These are phyloP conservation scores for Spheniscus mendiculus DNA, from an alignment of 2,113 vertebrate genomes.

Conservation along the genomic window DNA sequence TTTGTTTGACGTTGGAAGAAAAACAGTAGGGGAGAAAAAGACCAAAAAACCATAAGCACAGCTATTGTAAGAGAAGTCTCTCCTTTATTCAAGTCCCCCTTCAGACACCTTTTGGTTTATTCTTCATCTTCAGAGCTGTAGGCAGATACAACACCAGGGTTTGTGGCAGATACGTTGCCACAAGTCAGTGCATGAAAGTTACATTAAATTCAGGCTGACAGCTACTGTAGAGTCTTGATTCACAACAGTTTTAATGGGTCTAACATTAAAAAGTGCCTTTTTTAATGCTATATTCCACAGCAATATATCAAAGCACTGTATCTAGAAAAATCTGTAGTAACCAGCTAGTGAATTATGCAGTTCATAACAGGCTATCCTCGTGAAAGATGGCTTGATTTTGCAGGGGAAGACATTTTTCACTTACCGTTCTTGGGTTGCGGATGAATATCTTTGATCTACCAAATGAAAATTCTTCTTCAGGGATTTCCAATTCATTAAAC, in stretches of 20 bases:
- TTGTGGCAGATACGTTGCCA: neutral
- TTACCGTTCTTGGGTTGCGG: constrained; percentile 95
- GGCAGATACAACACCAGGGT: neutral
- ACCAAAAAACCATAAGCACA: neutral
- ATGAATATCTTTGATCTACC: constrained; percentile 99
- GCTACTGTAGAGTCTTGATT: neutral
- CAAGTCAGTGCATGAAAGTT: accelerated
- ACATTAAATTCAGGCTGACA: neutral
- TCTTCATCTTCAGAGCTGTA: neutral
- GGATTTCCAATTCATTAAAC: constrained; percentile 85
- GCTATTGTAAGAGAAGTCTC: neutral
- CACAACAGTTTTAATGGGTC: neutral
- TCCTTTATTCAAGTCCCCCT: neutral
- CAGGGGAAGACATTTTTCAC: constrained; percentile 23
- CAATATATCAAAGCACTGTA: neutral
- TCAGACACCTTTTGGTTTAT: neutral
- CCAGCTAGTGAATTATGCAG: neutral
- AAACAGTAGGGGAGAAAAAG: neutral
- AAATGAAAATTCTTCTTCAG: constrained; percentile 89
- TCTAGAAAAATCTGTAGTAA: neutral
- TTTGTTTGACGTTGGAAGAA: neutral
- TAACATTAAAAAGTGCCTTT: neutral
- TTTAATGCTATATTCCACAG: neutral
- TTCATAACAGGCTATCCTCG: neutral
- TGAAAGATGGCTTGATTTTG: neutral